Evolutionary conservation across 2,888 invertebrate species (phyloP).

Genomic region (Athrips mouffetella): DNA sequence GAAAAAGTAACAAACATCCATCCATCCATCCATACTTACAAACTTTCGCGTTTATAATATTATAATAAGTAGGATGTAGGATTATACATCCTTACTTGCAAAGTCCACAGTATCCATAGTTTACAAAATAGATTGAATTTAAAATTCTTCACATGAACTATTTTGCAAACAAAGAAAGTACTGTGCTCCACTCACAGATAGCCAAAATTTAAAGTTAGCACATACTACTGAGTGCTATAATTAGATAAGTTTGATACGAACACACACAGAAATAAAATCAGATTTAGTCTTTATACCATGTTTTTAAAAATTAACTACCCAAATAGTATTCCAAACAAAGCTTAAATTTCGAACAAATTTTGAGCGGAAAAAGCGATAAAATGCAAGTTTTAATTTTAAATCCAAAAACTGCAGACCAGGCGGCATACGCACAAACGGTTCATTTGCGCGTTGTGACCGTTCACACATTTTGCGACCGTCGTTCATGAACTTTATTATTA

Average conservation of each 20-base stretch:
- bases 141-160: too few species aligned
- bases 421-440: conserved; percentile 27
- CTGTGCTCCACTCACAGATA: too few species aligned
- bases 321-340: conserved; percentile 2
- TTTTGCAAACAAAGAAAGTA: too few species aligned
- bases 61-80: too few species aligned
- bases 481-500: neutral
- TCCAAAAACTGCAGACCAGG: conserved; percentile 21
- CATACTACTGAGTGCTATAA: neutral
- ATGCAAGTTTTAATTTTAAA: conserved; percentile 22
- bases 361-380: conserved; percentile 14
- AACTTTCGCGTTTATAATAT: too few species aligned
- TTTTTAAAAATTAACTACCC: conserved; percentile 20
- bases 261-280: conserved; percentile 14
- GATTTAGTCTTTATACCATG: too few species aligned
- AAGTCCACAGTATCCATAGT: too few species aligned
- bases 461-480: conserved; percentile 22
- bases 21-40: too few species aligned
- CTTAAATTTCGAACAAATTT: conserved; percentile 18
- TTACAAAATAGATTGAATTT: too few species aligned
- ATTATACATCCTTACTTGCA: too few species aligned
- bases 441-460: conserved; percentile 31
- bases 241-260: neutral
- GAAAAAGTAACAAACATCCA: too few species aligned
- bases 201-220: too few species aligned